Evolutionary conservation across 2,797 vertebrate genomes (phyloP), one percentile per base, ranked within the genome.

Genomic region (Oophaga sylvatica): DNA sequence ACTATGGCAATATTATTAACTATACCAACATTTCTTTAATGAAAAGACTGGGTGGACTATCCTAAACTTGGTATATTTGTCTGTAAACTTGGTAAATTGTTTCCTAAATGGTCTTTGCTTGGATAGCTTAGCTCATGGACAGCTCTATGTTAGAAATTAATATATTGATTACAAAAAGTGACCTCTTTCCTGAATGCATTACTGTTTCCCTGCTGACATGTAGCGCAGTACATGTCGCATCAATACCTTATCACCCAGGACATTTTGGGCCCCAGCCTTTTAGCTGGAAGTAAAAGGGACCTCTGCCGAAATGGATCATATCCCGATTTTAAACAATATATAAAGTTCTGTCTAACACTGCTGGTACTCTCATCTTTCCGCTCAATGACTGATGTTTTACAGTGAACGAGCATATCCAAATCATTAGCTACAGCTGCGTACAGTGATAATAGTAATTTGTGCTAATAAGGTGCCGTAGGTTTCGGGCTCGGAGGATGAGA

Each of bases 401-500:
- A 48, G 20, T 75, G 35, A 73, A 73, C 70, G 22, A 20, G 19
- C 20, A 48, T 22, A 75, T 48, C 10, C 12, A 20, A 45, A 19
- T 45, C 35, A 19, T 45, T 10, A 4, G 9, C 8, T 73, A 20
- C 70, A 73, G 70, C 35, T 73, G 70, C 70, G 35, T 31, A 9
- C 77, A 80, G 57, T 17, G 29, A 62, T 62, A 71, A 26, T 68
- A 80, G 70, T 6, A 80, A 90, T 73, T 82, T 79, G 41, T 73
- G 88, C 89, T 53, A 11, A 57, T n/a, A 59, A 22, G 89, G 26
- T 56, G 41, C 59, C 15, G 83, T 73, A 85, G 87, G 87, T 91
- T 90, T 59, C 90, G 86, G 82, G 73, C 81, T 89, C 0, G 0
- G 81, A 87, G 88, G 85, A 60, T 91, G 88, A 81, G 80, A 90